These are phyloP conservation scores for Fragum sueziense DNA, from an alignment of 2,888 invertebrate species.

Conservation along the genomic window DNA sequence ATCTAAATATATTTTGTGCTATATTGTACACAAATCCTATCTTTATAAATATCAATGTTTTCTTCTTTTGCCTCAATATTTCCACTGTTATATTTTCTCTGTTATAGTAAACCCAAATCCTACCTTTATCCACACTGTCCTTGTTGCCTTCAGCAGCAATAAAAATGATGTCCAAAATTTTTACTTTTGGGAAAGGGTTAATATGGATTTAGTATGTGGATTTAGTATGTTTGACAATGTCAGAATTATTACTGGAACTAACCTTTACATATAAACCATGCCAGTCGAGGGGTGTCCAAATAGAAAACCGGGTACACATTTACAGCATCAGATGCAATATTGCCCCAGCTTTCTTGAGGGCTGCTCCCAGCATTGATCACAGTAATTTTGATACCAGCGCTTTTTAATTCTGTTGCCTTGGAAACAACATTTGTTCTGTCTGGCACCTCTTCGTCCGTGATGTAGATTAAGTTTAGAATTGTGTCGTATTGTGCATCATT, in stretches of 20 bases:
- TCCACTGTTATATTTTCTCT: no score
- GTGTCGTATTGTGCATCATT: neutral
- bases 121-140: no score
- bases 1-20: no score
- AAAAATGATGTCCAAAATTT: neutral
- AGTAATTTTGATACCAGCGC: constrained; percentile 25
- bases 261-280: constrained; percentile 22
- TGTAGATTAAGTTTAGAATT: constrained; percentile 16
- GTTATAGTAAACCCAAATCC: no score
- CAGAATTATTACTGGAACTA: neutral
- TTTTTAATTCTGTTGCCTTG: constrained; percentile 1
- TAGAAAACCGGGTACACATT: constrained; percentile 18
- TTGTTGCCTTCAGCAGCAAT: no score
- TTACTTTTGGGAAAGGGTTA: neutral
- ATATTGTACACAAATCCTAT: no score
- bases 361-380: constrained; percentile 28
- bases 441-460: constrained; percentile 19
- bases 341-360: constrained; percentile 14
- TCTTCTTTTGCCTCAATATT: no score
- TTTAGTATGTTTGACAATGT: no score
- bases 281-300: neutral
- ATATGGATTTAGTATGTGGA: neutral
- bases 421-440: neutral
- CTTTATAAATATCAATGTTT: no score
- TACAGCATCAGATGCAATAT: constrained; percentile 10